phyloP scores from a whole-genome alignment of 2,888 invertebrate species.

The Hirtodrosophila trivittata region DNA sequence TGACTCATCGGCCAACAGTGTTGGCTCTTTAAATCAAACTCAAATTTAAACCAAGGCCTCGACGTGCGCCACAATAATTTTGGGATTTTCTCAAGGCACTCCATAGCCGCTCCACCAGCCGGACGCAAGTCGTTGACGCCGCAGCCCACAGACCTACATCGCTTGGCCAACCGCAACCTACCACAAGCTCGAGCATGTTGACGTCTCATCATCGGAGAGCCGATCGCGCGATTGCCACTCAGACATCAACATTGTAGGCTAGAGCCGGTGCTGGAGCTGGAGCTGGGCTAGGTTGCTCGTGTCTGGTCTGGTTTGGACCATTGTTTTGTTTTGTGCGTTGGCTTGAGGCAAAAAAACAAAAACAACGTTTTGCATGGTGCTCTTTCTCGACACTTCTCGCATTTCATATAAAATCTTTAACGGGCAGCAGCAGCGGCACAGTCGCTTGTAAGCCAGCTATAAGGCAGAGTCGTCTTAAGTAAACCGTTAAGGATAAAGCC shows the following conservation, averaged over 20 bases:
- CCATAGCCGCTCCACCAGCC: slow-evolving; percentile 39
- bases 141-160: slow-evolving; percentile 61
- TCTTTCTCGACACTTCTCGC: slow-evolving; percentile 65
- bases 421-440: slow-evolving; percentile 67
- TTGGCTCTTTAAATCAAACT: slow-evolving; percentile 75
- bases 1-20: slow-evolving; percentile 56
- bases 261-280: slow-evolving; percentile 29
- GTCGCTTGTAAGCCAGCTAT: slow-evolving; percentile 69
- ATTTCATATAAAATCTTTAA: slow-evolving; percentile 81
- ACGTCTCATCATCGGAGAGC: slow-evolving; percentile 44
- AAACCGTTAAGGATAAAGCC: slow-evolving; percentile 58
- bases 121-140: slow-evolving; percentile 76
- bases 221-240: slow-evolving; percentile 48
- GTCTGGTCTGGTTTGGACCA: slow-evolving; percentile 37
- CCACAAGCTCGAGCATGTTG: slow-evolving; percentile 69
- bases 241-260: slow-evolving; percentile 52
- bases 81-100: slow-evolving; percentile 79
- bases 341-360: slow-evolving; percentile 39
- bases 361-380: slow-evolving; percentile 39
- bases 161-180: slow-evolving; percentile 66
- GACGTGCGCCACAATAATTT: slow-evolving; percentile 72
- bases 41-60: slow-evolving; percentile 75
- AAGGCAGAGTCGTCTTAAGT: slow-evolving; percentile 54
- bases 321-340: slow-evolving; percentile 57
- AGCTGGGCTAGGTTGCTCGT: background rate